phyloP scores from a whole-genome alignment of 2,113 vertebrate species.

The Mormyrus iriodes region DNA sequence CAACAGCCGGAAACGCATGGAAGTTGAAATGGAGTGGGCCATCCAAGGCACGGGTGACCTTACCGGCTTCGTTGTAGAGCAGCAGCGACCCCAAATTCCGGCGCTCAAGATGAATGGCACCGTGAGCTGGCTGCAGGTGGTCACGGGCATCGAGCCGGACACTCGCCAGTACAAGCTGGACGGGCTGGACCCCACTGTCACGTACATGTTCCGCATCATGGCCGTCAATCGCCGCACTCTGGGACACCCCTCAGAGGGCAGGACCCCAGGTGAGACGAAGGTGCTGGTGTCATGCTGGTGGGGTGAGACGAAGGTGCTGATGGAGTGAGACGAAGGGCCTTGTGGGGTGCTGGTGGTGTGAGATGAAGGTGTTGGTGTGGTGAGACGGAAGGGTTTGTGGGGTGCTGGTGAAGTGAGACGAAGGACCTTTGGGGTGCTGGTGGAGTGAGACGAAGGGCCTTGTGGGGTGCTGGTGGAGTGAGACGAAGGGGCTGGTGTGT shows the following conservation, averaged over 20 bases:
- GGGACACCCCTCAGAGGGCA: slow-evolving; percentile 75
- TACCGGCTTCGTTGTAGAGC: slow-evolving; percentile 76
- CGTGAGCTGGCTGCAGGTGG: slow-evolving; percentile 62
- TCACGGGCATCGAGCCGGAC: slow-evolving; percentile 63
- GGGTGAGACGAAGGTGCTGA: background rate
- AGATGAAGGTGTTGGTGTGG: background rate
- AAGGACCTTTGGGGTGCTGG: too few relatives aligned
- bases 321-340: too few relatives aligned
- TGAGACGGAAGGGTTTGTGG: slow-evolving; percentile 43
- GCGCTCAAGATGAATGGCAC: slow-evolving; percentile 11
- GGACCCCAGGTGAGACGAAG: slow-evolving; percentile 75
- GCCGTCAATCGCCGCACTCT: slow-evolving; percentile 77
- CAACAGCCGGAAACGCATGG: slow-evolving; percentile 61
- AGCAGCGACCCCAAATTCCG: slow-evolving; percentile 47
- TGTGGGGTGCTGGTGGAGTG: too few relatives aligned
- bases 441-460: too few relatives aligned
- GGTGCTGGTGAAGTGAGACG: too few relatives aligned
- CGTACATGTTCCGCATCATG: slow-evolving; percentile 73
- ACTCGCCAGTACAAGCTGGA: slow-evolving; percentile 59
- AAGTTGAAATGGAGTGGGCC: slow-evolving; percentile 78
- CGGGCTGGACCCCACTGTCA: slow-evolving; percentile 64
- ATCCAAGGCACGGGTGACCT: slow-evolving; percentile 52
- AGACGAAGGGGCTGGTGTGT: too few relatives aligned
- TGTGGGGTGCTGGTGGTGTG: too few relatives aligned
- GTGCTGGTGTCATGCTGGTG: background rate